These are phyloP conservation scores for Solenopsis invicta DNA, from an alignment of 1,140 invertebrate species.

Conservation along the genomic window DNA sequence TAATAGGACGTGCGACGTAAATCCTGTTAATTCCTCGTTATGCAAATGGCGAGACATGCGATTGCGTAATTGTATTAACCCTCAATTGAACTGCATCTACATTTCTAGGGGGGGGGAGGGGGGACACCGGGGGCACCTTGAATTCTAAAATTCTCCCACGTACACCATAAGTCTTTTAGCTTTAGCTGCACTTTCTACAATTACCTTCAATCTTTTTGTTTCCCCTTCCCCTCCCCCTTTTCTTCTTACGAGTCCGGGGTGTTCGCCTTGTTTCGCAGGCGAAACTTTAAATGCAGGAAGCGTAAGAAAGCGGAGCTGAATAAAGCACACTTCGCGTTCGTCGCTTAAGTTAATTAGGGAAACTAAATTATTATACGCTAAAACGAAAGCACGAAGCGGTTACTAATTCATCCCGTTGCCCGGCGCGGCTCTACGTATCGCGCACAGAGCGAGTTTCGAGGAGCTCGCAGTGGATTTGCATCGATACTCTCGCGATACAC, in stretches of 20 bases:
- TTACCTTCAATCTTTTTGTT: slow-evolving; percentile 46
- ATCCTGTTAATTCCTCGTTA: slow-evolving; percentile 59
- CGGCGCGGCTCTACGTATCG: background rate
- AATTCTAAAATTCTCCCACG: slow-evolving; percentile 35
- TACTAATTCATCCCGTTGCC: background rate
- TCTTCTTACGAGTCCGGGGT: background rate
- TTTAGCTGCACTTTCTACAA: slow-evolving; percentile 55
- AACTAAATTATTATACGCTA: slow-evolving; percentile 7
- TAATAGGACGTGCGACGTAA: slow-evolving; percentile 53
- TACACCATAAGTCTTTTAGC: slow-evolving; percentile 41
- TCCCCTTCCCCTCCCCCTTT: background rate
- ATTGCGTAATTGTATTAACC: slow-evolving; percentile 60
- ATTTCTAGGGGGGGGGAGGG: background rate
- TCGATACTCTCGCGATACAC: background rate
- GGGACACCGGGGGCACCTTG: background rate
- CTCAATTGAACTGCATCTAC: slow-evolving; percentile 38
- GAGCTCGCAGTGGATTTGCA: background rate
- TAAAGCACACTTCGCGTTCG: slow-evolving; percentile 8
- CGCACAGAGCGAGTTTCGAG: too few relatives aligned
- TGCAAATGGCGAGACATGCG: slow-evolving; percentile 47
- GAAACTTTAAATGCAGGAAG: slow-evolving; percentile 52
- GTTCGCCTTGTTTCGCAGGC: slow-evolving; percentile 15
- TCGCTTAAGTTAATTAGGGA: slow-evolving; percentile 52
- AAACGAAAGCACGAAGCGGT: slow-evolving; percentile 8
- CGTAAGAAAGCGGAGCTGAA: slow-evolving; percentile 21